Base-by-base conservation (phyloP, 2,888 invertebrate species). In the Rotaria macrura region DNA sequence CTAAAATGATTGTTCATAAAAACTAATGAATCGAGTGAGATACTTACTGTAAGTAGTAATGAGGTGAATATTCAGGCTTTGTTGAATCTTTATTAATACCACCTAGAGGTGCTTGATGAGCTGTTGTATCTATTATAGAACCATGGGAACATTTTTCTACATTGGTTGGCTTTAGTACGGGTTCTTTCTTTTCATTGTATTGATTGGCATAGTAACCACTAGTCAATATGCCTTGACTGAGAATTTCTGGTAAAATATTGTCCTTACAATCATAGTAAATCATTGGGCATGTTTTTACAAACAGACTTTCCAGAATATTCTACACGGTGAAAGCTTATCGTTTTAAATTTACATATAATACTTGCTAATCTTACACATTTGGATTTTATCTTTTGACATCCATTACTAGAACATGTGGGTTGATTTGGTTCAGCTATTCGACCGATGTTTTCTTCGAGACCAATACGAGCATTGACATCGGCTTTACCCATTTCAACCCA, bases 61-160 rank as follows among this genome's bases (percentile, higher is more conserved):
- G 84, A 9, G 86, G 86, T 2, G 86, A 86, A 86, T 72, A 87
- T n/a, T 43, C 12, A 4, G 86, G 52, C 55, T 87, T 85, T 65
- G 85, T 87, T 1, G 89, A 87, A 72, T 89, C 89, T 83, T 89
- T 89, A 87, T 89, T 89, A 65, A 89, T 89, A 2, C 89, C 89
- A 10, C 89, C 89, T 14, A 88, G 87, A 7, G 89, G 88, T 25
- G 85, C 85, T 9, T 85, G 87, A 7, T 85, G 87, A 0, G 87
- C 79, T 14, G 87, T 87, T 3, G 85, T 84, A 86, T 89, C 89
- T 65, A 87, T 86, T 85, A 87, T 86, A n/a, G 88, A 89, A 12
- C 89, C 89, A 86, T 89, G 89, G 83, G 88, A 88, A 84, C 89
- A 89, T 86, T 89, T 89, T 20, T 49, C 14, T 17, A 49, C 54